A percentile compares a stretch with the other conserved stretches of the same genome.
Evolutionary conservation across 2,113 vertebrate species (phyloP).

Genomic region (Pluvianellus socialis): DNA sequence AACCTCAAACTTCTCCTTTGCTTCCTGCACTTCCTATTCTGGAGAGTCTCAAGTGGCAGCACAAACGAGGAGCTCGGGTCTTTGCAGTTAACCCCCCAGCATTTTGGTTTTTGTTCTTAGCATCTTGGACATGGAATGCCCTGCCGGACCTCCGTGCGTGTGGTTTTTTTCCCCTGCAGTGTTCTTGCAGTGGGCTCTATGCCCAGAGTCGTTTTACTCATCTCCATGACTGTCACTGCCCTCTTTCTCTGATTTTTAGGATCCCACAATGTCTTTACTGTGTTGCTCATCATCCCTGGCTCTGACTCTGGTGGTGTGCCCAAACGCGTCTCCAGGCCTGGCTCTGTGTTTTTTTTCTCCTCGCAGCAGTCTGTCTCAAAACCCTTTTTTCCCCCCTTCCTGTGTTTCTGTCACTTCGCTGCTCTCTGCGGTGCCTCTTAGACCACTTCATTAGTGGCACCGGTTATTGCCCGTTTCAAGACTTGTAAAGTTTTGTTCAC

Average conservation of each 20-base stretch:
- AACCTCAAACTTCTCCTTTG: not conserved
- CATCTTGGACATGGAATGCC: not conserved
- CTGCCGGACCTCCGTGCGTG: not conserved
- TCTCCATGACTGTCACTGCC: constrained; percentile 34
- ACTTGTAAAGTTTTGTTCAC: not conserved
- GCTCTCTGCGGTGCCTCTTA: not conserved
- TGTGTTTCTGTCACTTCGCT: not conserved
- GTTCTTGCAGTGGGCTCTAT: not conserved
- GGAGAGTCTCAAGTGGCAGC: not conserved
- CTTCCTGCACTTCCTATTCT: not conserved
- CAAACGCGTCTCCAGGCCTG: not conserved
- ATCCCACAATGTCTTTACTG: constrained; percentile 56
- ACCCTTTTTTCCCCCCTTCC: not conserved
- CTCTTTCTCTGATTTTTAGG: constrained; percentile 36
- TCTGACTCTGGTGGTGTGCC: not conserved
- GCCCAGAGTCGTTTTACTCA: constrained; percentile 19
- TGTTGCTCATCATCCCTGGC: constrained; percentile 47
- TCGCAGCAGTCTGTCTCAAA: not conserved
- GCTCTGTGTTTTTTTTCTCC: not conserved
- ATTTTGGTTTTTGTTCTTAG: not conserved
- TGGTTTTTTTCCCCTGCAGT: not conserved
- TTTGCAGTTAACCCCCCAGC: not conserved
- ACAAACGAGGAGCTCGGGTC: not conserved
- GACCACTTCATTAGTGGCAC: not conserved
- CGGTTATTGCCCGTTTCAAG: not conserved